Evolutionary conservation across 92 coral and sea anemone genomes (phyloP), one percentile per base, ranked within the genome.

Genomic region (Palythoa heliodiscus): DNA sequence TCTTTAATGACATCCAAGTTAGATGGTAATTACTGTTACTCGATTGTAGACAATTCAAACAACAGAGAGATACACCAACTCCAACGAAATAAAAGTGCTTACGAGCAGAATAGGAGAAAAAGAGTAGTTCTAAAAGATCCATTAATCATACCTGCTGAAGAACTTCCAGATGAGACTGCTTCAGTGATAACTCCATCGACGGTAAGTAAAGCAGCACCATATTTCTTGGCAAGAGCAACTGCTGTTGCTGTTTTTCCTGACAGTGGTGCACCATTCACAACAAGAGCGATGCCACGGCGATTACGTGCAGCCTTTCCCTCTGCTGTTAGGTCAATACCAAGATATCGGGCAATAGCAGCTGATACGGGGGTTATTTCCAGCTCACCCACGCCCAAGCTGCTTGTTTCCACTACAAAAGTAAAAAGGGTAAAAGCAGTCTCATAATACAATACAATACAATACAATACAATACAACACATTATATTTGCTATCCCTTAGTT

Each of bases 331-430:
- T 96, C 99, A 54, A 96, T 96, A 64, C 99, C 98, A 25, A 96
- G 93, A 50, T 96, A 96, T 29, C 95, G 95, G 10, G 99, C 99
- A 73, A 96, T 96, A 55, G 99, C 98, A 2, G 99, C 99, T 20
- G 99, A 96, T 25, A 96, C 99, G 4, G 99, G 98, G n/a, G 99
- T 96, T 73, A 96, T 96, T 87, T 96, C 99, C 71, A 96, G 92
- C 82, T 96, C 99, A 70, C 99, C 99, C 1, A 96, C 99, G 64
- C 95, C 99, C 24, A 92, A 89, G 52, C 93, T 88, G 48, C 93
- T 94, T 35, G 89, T 91, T 7, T 91, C 92, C 86, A 79, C 43
- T 85, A 63, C 11, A 47, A 71, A 43, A 40, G 37, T 23, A 68
- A 20, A 50, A 29, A 29, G 35, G 35, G 35, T 29, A 29, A 29